A percentile compares a stretch with the other conserved stretches of the same genome.
These are phyloP conservation scores for Anoplius nigerrimus DNA, from an alignment of 2,888 invertebrate genomes.

Conservation along the genomic window DNA sequence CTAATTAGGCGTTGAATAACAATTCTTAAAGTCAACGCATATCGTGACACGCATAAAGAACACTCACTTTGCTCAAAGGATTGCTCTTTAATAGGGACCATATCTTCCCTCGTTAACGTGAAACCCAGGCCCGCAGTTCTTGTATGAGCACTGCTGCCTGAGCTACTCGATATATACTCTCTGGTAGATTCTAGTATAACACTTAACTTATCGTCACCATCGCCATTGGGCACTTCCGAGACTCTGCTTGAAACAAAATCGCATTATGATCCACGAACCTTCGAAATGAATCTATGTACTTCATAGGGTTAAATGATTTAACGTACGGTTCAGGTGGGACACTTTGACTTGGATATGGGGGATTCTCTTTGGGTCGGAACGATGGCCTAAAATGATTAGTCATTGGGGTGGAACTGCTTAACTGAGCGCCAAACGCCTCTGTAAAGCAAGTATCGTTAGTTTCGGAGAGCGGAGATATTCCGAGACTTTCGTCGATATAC, in stretches of 20 bases:
- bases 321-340: conserved; percentile 53
- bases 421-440: conserved; percentile 65
- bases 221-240: conserved; percentile 43
- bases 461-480: conserved; percentile 62
- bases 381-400: conserved; percentile 65
- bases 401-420: conserved; percentile 71
- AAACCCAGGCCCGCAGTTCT: conserved; percentile 64
- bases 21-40: not conserved
- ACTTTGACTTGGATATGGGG: conserved; percentile 53
- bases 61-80: conserved; percentile 39
- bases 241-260: conserved; percentile 42
- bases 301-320: too few species aligned
- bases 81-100: conserved; percentile 66
- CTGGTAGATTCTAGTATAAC: conserved; percentile 81
- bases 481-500: conserved; percentile 69
- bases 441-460: conserved; percentile 69
- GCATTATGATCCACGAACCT: not conserved
- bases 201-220: conserved; percentile 76
- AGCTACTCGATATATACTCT: conserved; percentile 78
- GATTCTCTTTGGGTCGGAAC: conserved; percentile 58
- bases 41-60: not conserved
- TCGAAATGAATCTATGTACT: not conserved
- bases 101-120: conserved; percentile 65
- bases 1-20: conserved; percentile 1
- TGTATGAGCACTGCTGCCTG: conserved; percentile 63